Percentiles rank a stretch among this genome's conserved stretches.
These are phyloP conservation scores for Dolichotis patagonum DNA, from an alignment of 2,113 vertebrate genomes.

Conservation along the genomic window DNA sequence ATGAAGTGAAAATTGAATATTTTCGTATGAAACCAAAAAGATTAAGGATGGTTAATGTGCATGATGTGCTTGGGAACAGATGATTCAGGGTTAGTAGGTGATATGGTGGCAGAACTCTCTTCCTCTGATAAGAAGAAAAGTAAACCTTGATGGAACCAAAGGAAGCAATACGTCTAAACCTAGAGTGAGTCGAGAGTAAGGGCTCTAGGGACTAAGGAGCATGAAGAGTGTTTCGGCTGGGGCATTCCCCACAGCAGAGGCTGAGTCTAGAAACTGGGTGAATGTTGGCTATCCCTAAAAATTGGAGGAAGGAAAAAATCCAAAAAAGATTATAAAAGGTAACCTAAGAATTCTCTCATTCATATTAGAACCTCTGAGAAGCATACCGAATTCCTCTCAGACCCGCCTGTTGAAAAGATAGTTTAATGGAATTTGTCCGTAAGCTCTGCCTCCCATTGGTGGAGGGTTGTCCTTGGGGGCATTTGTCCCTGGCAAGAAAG, in stretches of 20 bases:
- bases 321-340: background rate
- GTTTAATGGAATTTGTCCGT: background rate
- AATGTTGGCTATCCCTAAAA: background rate
- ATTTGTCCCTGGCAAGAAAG: background rate
- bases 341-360: background rate
- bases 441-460: background rate
- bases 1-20: background rate
- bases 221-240: background rate
- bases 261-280: background rate
- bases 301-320: background rate
- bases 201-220: background rate
- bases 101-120: background rate
- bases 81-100: background rate
- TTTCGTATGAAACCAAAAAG: background rate
- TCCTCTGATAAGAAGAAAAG: slow-evolving; percentile 28
- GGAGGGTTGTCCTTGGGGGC: background rate
- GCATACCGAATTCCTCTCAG: background rate
- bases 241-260: background rate
- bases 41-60: background rate
- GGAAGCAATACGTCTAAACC: background rate
- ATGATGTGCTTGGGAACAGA: background rate
- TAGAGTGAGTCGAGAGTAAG: background rate
- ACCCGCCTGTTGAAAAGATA: background rate
- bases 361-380: background rate
- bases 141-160: background rate